phyloP scores from a whole-genome alignment of 2,797 vertebrate species.

The Propithecus deckenii region DNA sequence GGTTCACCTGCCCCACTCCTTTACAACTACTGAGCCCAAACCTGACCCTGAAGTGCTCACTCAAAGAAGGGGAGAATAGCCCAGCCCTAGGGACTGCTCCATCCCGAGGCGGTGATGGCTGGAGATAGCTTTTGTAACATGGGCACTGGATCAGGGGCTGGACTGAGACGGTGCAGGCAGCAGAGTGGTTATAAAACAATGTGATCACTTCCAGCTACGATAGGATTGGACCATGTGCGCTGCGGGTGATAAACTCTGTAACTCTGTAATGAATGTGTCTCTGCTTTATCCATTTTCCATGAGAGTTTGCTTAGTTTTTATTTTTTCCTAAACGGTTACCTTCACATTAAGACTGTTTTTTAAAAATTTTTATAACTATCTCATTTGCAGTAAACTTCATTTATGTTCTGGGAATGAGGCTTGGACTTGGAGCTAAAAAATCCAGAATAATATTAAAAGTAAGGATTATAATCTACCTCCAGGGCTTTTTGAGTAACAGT shows the following conservation, averaged over 20 bases:
- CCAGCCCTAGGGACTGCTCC: neutral
- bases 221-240: neutral
- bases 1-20: neutral
- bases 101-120: neutral
- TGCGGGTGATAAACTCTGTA: neutral
- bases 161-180: neutral
- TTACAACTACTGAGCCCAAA: neutral
- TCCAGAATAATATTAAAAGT: slow-evolving; percentile 25
- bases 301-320: neutral
- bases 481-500: slow-evolving; percentile 2
- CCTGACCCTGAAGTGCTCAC: neutral
- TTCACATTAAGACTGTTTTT: slow-evolving; percentile 9
- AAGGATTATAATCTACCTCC: slow-evolving; percentile 38
- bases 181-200: slow-evolving; percentile 4
- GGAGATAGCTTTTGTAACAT: neutral
- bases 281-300: neutral
- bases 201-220: neutral
- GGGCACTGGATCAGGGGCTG: slow-evolving; percentile 2
- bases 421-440: slow-evolving; percentile 49
- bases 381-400: slow-evolving; percentile 58
- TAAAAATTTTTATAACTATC: neutral
- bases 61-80: neutral
- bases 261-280: neutral
- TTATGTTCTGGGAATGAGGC: slow-evolving; percentile 29
- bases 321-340: slow-evolving; percentile 4